phyloP scores from a whole-genome alignment of 2,888 invertebrate species.

The Eumerus sabulonum region DNA sequence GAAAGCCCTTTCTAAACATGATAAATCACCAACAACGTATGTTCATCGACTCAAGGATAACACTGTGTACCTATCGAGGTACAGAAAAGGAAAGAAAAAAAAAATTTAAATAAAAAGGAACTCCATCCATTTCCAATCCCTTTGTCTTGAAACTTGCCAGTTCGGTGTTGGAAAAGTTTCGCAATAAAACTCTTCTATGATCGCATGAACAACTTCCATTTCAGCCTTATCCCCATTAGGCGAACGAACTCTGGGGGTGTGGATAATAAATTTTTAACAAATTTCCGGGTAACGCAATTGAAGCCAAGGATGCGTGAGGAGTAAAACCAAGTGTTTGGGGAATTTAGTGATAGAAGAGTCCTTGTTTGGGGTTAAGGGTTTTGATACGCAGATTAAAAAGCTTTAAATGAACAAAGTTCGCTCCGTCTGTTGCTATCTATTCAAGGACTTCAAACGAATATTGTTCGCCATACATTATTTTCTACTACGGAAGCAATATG shows the following conservation, averaged over 20 bases:
- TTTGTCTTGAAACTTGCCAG: slow-evolving; percentile 10
- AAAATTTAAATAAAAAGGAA: too few relatives aligned
- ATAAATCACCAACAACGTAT: slow-evolving; percentile 57
- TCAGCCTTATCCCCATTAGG: slow-evolving; percentile 54
- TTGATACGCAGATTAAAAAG: too few relatives aligned
- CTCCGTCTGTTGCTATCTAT: too few relatives aligned
- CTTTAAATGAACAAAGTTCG: too few relatives aligned
- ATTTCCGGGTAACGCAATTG: slow-evolving; percentile 58
- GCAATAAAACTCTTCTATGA: slow-evolving; percentile 66
- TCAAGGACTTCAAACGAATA: too few relatives aligned
- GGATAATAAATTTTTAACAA: slow-evolving; percentile 63
- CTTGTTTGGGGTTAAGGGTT: too few relatives aligned
- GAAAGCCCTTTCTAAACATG: slow-evolving; percentile 60
- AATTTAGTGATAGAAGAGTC: too few relatives aligned
- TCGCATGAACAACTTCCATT: slow-evolving; percentile 63
- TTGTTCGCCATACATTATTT: too few relatives aligned
- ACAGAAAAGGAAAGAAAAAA: too few relatives aligned
- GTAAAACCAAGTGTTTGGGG: too few relatives aligned
- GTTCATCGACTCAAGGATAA: slow-evolving; percentile 6
- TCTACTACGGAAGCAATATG: too few relatives aligned
- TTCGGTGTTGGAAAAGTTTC: slow-evolving; percentile 52
- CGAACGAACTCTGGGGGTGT: slow-evolving; percentile 26
- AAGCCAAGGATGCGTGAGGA: slow-evolving; percentile 63
- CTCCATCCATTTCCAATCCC: neutral
- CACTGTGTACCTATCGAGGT: slow-evolving; percentile 3